Percentiles rank a stretch among this genome's conserved stretches.
These are phyloP conservation scores for Montifringilla adamsi DNA, from an alignment of 2,113 vertebrate genomes.

Conservation along the genomic window DNA sequence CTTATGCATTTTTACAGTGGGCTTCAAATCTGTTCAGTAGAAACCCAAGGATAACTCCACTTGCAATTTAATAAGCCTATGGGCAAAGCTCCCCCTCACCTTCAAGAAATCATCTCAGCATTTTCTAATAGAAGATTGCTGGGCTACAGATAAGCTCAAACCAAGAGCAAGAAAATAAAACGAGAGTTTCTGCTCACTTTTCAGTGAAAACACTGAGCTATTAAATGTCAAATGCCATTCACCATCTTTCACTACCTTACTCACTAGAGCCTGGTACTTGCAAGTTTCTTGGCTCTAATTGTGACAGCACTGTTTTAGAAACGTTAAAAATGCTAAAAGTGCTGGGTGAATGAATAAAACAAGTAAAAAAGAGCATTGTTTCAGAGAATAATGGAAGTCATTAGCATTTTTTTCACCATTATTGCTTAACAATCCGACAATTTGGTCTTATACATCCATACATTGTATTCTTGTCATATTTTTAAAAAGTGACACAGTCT, in stretches of 20 bases:
- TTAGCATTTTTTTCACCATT: background rate
- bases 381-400: background rate
- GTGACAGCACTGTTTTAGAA: background rate
- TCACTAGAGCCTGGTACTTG: background rate
- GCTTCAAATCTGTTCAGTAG: background rate
- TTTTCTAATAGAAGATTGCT: background rate
- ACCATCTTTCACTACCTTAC: background rate
- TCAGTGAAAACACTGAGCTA: background rate
- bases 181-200: background rate
- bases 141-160: background rate
- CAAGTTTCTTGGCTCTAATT: background rate
- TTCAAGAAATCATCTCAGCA: background rate
- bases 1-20: background rate
- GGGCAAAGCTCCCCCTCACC: background rate
- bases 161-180: background rate
- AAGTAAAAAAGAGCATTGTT: background rate
- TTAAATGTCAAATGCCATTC: background rate
- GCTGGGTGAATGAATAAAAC: background rate
- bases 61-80: background rate
- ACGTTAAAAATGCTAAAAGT: background rate
- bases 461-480: background rate
- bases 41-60: background rate
- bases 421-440: background rate
- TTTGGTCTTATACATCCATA: background rate
- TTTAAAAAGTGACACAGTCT: background rate